A percentile compares a stretch with the other conserved stretches of the same genome.
phyloP scores from a whole-genome alignment of 2,113 vertebrate genomes.

The Bubalus kerabau region DNA sequence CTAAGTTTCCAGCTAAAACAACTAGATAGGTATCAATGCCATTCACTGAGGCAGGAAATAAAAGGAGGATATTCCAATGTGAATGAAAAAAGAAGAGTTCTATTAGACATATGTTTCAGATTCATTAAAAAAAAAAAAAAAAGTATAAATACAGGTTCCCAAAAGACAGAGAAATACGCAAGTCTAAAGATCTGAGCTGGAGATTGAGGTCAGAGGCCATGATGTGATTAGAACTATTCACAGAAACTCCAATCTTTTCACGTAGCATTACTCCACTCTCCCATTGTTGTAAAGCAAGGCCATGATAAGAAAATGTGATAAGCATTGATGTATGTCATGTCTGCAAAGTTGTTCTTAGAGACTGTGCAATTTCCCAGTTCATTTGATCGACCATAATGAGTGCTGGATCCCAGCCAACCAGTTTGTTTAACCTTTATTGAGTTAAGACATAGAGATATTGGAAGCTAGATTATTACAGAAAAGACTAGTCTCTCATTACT shows the following conservation, averaged over 20 bases:
- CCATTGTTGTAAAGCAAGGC: not conserved
- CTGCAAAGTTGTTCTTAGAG: not conserved
- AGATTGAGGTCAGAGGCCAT: not conserved
- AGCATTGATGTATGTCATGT: not conserved
- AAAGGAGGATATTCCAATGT: not conserved
- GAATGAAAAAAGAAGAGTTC: not conserved
- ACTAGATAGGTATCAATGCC: not conserved
- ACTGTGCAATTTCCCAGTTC: not conserved
- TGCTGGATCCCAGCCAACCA: not conserved
- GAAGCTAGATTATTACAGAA: not conserved
- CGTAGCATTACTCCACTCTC: not conserved
- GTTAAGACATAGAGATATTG: not conserved
- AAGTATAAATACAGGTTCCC: not conserved
- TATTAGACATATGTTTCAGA: not conserved
- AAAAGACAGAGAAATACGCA: not conserved
- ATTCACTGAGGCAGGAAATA: not conserved
- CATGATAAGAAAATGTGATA: not conserved
- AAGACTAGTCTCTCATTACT: not conserved
- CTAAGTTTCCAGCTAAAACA: not conserved
- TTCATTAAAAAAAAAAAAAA: not conserved
- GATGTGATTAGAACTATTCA: not conserved
- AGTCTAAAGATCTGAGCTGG: not conserved
- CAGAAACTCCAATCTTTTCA: not conserved
- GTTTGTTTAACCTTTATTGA: not conserved
- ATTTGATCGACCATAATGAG: not conserved